A percentile compares a stretch with the other conserved stretches of the same genome.
These are phyloP conservation scores for Drosophila serrata DNA, from an alignment of 1,140 invertebrate genomes.

Conservation along the genomic window DNA sequence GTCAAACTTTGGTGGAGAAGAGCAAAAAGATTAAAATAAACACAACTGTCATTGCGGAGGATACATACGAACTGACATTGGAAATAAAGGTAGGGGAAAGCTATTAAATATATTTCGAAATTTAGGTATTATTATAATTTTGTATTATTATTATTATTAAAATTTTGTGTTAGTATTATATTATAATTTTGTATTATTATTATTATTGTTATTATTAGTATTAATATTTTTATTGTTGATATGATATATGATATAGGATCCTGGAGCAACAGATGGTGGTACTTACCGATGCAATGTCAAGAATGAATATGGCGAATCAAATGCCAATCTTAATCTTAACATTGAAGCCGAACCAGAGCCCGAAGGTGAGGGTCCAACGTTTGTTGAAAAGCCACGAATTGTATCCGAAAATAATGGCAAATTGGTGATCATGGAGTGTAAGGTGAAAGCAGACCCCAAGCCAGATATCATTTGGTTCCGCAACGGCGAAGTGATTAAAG, in stretches of 20 bases:
- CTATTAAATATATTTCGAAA: background rate
- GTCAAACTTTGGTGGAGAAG: constrained; percentile 93
- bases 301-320: constrained; percentile 98
- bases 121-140: too few relatives aligned
- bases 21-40: constrained; percentile 94
- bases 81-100: constrained; percentile 91
- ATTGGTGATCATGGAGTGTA: constrained; percentile 99
- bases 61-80: constrained; percentile 95
- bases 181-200: too few relatives aligned
- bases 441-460: constrained; percentile 96
- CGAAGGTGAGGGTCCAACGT: constrained; percentile 98
- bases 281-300: constrained; percentile 98
- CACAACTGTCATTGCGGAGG: constrained; percentile 90
- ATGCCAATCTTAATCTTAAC: constrained; percentile 99
- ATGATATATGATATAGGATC: constrained; percentile 90
- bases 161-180: too few relatives aligned
- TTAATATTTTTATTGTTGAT: background rate
- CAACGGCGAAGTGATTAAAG: constrained; percentile 91
- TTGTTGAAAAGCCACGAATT: constrained; percentile 96
- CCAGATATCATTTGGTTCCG: constrained; percentile 97
- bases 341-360: constrained; percentile 97
- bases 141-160: background rate
- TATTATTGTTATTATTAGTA: background rate
- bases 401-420: constrained; percentile 96
- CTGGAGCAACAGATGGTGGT: constrained; percentile 96